Base-by-base conservation (phyloP, 2,113 vertebrate genomes). In the Anhinga rufa region DNA sequence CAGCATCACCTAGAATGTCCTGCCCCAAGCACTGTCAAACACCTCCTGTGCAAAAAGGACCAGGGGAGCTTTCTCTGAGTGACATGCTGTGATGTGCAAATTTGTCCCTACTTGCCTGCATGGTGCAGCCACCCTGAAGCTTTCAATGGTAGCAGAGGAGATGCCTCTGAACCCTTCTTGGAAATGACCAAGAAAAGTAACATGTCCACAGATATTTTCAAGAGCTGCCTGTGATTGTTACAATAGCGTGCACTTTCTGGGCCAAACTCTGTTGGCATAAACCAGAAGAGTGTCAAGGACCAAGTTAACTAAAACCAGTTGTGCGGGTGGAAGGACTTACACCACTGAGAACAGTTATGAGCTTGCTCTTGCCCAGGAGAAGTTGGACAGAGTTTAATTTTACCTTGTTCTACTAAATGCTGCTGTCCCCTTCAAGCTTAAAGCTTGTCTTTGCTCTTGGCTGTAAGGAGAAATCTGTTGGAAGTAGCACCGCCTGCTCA, bases 1-100 rank as follows among this genome's bases (percentile, higher is more conserved):
- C 34, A 65, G 10, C 36, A 31, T 21, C 2, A 5, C 17, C 25
- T 44, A 22, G 49, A 40, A 20, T 0, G 0, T 82, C 29, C 71
- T 72, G 7, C 62, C 44, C 40, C 14, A 40, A 0, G 1, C 3
- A 5, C 40, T 76, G 49, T 29, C 17, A 21, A 29, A 46, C 3
- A 5, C 19, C 20, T 68, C 29, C 28, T 17, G 29, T 40, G 48
- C 42, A 71, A 54, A 85, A 77, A 40, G 24, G 26, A 28, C 21
- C 51, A 1, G 3, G n/a, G 42, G 82, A 92, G 10, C 17, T 72
- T 86, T 77, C 34, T 71, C 1, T 1, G 1, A 74, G 42, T 54
- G 38, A 15, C 54, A 21, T 0, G 0, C 18, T 54, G 40, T 16
- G 19, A 72, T 70, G 24, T 57, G 34, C 32, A 88, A 17, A 88